Conservation (phyloP, 2,113 vertebrate genomes). For the Stictonetta naevosa region DNA sequence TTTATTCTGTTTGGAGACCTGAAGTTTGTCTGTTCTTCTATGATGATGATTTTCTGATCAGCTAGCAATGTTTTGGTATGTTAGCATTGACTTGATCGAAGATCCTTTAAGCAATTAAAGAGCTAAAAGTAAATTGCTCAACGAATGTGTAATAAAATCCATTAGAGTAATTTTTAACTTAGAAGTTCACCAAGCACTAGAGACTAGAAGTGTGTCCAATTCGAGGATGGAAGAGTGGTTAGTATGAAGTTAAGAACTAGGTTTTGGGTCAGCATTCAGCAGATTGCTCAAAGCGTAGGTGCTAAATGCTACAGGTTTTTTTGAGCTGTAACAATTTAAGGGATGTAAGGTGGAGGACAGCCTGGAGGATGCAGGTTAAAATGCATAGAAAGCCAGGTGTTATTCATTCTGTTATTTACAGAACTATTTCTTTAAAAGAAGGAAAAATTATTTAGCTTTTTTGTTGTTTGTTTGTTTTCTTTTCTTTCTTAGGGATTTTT, state of each 20-base stretch:
- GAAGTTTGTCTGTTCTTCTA: not conserved
- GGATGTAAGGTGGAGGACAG: not conserved
- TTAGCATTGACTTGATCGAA: not conserved
- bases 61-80: not conserved
- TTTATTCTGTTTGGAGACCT: not conserved
- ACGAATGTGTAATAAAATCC: not conserved
- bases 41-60: not conserved
- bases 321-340: not conserved
- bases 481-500: not conserved
- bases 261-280: not conserved
- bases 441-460: not conserved
- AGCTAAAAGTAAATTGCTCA: not conserved
- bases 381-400: not conserved
- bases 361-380: not conserved
- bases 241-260: not conserved
- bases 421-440: not conserved
- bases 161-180: not conserved
- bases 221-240: not conserved
- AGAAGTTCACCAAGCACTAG: not conserved
- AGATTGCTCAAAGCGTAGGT: not conserved
- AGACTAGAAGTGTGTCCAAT: not conserved
- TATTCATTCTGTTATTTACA: not conserved
- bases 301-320: not conserved
- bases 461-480: not conserved
- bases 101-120: not conserved